Evolutionary conservation across 2,888 invertebrate genomes (phyloP).

Genomic region (Rhingia campestris): DNA sequence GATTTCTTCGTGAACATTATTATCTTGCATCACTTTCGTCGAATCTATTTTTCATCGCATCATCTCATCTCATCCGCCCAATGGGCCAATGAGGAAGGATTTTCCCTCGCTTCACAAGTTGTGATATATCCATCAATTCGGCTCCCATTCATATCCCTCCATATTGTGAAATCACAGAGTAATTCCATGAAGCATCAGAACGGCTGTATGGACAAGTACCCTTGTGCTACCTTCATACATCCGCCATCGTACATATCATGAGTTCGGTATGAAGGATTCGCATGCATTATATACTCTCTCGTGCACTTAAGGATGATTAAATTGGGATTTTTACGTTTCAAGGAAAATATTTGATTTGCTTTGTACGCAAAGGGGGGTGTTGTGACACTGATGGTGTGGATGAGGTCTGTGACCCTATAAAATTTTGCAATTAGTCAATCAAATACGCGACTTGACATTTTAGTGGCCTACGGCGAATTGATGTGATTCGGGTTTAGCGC

Average conservation of each 20-base stretch:
- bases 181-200: constrained; percentile 10
- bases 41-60: constrained; percentile 36
- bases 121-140: constrained; percentile 42
- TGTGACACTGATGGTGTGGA: not conserved
- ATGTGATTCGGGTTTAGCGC: constrained; percentile 9
- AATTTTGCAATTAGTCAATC: constrained; percentile 34
- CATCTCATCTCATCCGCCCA: constrained; percentile 42
- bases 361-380: not conserved
- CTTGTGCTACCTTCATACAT: constrained; percentile 17
- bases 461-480: not conserved
- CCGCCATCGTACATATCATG: not conserved
- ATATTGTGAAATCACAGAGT: not conserved
- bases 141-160: constrained; percentile 43
- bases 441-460: not conserved
- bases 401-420: constrained; percentile 5
- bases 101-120: constrained; percentile 33
- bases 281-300: constrained; percentile 6
- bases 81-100: constrained; percentile 24
- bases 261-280: not conserved
- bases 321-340: constrained; percentile 44
- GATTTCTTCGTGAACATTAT: constrained; percentile 38
- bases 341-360: constrained; percentile 26
- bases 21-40: constrained; percentile 56
- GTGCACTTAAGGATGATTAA: constrained; percentile 66
- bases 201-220: constrained; percentile 43